These are phyloP conservation scores for Amiota communis DNA, from an alignment of 2,888 invertebrate genomes.

Conservation along the genomic window DNA sequence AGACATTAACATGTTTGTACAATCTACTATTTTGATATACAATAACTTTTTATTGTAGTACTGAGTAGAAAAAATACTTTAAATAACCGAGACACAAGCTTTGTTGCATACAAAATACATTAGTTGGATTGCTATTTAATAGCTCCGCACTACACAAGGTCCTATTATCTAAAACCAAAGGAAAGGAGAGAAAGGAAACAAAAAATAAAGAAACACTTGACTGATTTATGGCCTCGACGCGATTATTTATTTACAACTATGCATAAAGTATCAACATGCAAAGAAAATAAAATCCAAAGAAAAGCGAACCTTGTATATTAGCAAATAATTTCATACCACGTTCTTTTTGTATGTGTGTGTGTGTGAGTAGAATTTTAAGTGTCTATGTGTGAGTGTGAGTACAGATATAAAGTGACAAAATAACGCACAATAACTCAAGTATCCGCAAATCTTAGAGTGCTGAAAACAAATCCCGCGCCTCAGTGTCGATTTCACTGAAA, in stretches of 20 bases:
- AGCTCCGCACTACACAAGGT: conserved; percentile 17
- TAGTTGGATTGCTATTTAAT: conserved; percentile 14
- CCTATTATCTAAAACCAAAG: conserved; percentile 30
- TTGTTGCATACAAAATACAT: too few relatives aligned
- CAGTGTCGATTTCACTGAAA: conserved; percentile 11
- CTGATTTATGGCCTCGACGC: conserved; percentile 58
- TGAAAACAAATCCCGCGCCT: background rate
- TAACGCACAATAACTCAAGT: conserved; percentile 63
- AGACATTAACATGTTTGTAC: too few relatives aligned
- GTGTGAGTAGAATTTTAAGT: too few relatives aligned
- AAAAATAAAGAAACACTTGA: conserved; percentile 35
- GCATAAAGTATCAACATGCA: background rate
- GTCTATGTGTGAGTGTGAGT: background rate
- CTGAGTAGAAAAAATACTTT: too few relatives aligned
- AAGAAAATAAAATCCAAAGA: background rate
- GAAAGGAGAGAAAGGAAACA: too few relatives aligned
- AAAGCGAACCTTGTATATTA: background rate
- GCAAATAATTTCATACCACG: too few relatives aligned
- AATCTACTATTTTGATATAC: too few relatives aligned
- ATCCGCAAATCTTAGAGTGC: conserved; percentile 21
- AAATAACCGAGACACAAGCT: too few relatives aligned
- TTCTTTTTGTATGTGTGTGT: too few relatives aligned
- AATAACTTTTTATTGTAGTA: too few relatives aligned
- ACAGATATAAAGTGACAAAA: conserved; percentile 48
- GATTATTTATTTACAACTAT: conserved; percentile 54